Conservation (phyloP, 2,113 vertebrate genomes). For the Gila orcuttii region DNA sequence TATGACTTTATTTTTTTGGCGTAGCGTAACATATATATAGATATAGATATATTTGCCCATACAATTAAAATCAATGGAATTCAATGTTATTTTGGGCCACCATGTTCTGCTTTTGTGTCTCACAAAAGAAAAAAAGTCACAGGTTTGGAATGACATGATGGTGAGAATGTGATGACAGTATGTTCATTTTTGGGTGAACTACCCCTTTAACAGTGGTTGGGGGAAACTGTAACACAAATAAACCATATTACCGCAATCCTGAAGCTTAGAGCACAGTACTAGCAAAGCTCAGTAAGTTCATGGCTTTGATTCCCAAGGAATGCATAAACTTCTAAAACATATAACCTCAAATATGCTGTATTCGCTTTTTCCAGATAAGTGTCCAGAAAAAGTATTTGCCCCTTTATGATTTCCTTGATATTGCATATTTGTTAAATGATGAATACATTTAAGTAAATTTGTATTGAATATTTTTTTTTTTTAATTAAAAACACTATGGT, state of each 20-base stretch:
- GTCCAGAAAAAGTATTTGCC: no score
- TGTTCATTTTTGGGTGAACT: background rate
- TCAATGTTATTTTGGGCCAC: no score
- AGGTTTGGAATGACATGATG: background rate
- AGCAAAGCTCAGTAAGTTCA: background rate
- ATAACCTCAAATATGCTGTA: no score
- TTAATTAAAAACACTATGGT: no score
- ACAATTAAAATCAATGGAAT: no score
- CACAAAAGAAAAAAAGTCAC: background rate
- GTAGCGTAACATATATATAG: no score
- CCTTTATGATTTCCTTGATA: no score
- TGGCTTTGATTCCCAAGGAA: background rate
- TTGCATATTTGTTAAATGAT: no score
- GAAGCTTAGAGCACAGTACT: background rate
- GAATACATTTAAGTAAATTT: no score
- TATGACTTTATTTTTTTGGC: background rate
- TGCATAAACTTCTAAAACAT: background rate
- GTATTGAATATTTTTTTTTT: no score
- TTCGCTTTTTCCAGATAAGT: no score
- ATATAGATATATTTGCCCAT: no score
- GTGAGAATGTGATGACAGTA: background rate
- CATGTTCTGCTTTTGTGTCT: background rate
- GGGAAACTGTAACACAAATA: slow-evolving; percentile 13
- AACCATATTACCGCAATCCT: background rate
- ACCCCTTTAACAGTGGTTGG: background rate